Evolutionary conservation across 1,140 invertebrate species (phyloP).

Genomic region (Acromyrmex charruanus): DNA sequence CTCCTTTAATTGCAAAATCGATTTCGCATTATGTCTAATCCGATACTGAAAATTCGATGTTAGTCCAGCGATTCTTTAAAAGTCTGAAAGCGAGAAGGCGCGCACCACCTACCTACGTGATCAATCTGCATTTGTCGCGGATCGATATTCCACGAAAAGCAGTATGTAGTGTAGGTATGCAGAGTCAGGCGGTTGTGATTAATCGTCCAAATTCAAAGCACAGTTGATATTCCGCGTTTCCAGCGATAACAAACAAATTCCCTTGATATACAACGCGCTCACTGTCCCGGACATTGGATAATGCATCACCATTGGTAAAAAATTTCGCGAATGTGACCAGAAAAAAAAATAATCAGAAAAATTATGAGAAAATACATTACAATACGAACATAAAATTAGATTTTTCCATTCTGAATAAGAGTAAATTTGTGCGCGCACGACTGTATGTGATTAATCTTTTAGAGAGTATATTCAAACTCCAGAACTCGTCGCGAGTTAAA

Average conservation of each 20-base stretch:
- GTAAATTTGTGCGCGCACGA: background rate
- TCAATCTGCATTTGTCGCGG: slow-evolving; percentile 60
- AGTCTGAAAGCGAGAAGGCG: slow-evolving; percentile 40
- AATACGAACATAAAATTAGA: background rate
- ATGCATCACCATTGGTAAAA: slow-evolving; percentile 47
- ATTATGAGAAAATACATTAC: slow-evolving; percentile 22
- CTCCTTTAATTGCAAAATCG: slow-evolving; percentile 28
- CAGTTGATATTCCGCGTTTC: slow-evolving; percentile 49
- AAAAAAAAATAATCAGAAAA: background rate
- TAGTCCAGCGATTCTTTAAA: slow-evolving; percentile 21
- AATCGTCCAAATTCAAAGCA: slow-evolving; percentile 56
- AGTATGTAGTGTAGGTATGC: slow-evolving; percentile 11
- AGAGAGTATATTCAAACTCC: background rate
- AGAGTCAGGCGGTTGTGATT: slow-evolving; percentile 50
- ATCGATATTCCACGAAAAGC: slow-evolving; percentile 34
- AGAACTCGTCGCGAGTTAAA: background rate
- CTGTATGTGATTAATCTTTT: background rate
- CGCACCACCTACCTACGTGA: slow-evolving; percentile 48
- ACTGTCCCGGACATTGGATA: slow-evolving; percentile 41
- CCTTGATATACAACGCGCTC: slow-evolving; percentile 45
- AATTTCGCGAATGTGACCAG: background rate
- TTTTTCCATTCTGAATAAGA: background rate
- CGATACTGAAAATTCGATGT: slow-evolving; percentile 14
- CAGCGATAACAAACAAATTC: slow-evolving; percentile 60
- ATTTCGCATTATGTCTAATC: background rate